phyloP scores from a whole-genome alignment of 2,888 invertebrate genomes.

The Apamea monoglypha region DNA sequence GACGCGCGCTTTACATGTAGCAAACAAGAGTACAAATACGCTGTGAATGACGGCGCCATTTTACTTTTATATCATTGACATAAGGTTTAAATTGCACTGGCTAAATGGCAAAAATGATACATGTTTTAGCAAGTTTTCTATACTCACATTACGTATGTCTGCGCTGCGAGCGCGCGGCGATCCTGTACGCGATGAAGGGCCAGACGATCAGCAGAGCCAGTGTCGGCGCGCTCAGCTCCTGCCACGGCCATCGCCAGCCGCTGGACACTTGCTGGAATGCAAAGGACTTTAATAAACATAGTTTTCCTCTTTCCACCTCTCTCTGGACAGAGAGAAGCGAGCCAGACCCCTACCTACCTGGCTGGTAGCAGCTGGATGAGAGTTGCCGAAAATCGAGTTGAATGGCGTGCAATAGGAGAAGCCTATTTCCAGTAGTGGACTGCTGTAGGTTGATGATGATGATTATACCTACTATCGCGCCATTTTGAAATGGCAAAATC shows the following conservation, averaged over 20 bases:
- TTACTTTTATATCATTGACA: not conserved
- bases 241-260: slow-evolving; percentile 91
- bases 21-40: too few relatives aligned
- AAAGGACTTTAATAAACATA: not conserved
- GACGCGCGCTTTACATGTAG: too few relatives aligned
- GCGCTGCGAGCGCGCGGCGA: slow-evolving; percentile 71
- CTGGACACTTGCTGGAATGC: slow-evolving; percentile 76
- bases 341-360: too few relatives aligned
- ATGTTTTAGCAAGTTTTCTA: not conserved
- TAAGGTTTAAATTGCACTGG: not conserved
- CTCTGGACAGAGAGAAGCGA: too few relatives aligned
- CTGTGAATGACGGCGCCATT: not conserved
- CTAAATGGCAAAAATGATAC: not conserved
- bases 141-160: slow-evolving; percentile 61
- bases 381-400: too few relatives aligned
- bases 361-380: too few relatives aligned
- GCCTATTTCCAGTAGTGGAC: too few relatives aligned
- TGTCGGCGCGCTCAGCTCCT: slow-evolving; percentile 89
- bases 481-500: too few relatives aligned
- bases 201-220: slow-evolving; percentile 91
- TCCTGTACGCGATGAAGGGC: slow-evolving; percentile 91
- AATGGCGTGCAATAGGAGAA: too few relatives aligned
- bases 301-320: not conserved
- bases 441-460: too few relatives aligned
- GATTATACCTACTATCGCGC: too few relatives aligned